These are phyloP conservation scores for Oryzias melastigma DNA, from an alignment of 2,113 vertebrate genomes.

Conservation along the genomic window DNA sequence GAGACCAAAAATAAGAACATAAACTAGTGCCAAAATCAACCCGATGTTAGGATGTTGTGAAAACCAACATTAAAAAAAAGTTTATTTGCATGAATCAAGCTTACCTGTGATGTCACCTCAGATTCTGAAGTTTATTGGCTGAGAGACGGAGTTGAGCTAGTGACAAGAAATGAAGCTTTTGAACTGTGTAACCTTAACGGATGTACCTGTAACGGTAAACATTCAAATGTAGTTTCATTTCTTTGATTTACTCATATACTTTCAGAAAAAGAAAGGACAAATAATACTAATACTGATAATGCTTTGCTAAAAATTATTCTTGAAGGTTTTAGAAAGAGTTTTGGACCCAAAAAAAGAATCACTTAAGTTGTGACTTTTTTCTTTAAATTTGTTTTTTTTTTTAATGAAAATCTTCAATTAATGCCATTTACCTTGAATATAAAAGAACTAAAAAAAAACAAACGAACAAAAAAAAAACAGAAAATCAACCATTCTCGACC, in stretches of 20 bases:
- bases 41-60: slow-evolving; percentile 10
- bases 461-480: too few species aligned
- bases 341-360: neutral
- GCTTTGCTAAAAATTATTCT: too few species aligned
- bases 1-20: slow-evolving; percentile 15
- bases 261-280: too few species aligned
- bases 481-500: too few species aligned
- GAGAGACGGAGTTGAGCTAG: slow-evolving; percentile 18
- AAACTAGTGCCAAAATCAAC: slow-evolving; percentile 21
- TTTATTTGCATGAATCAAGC: slow-evolving; percentile 6
- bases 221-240: too few species aligned
- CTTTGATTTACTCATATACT: too few species aligned
- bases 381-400: neutral
- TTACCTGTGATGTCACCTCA: slow-evolving; percentile 36
- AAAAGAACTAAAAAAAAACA: too few species aligned
- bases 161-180: slow-evolving; percentile 22
- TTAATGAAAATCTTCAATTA: neutral
- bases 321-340: neutral
- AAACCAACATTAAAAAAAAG: slow-evolving; percentile 20
- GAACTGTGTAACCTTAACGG: too few species aligned
- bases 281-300: too few species aligned
- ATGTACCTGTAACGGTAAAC: too few species aligned
- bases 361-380: neutral
- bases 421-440: too few species aligned
- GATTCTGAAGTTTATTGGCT: slow-evolving; percentile 28